phyloP scores from a whole-genome alignment of 2,888 invertebrate species.

The Graphium colonna region DNA sequence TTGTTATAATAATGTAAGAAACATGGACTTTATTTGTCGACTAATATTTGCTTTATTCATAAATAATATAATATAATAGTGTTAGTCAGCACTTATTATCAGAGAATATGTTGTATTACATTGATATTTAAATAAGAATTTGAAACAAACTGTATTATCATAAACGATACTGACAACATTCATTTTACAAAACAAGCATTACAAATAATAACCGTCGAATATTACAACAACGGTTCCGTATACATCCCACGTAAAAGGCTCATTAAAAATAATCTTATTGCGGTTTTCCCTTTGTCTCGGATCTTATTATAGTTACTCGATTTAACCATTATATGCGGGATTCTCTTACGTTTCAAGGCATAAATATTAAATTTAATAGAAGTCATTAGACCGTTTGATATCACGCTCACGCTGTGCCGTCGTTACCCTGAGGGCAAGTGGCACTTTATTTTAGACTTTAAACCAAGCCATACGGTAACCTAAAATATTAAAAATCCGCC shows the following conservation, averaged over 20 bases:
- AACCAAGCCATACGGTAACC: not conserved
- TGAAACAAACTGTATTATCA: no score
- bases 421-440: not conserved
- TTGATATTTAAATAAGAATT: no score
- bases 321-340: slow-evolving; percentile 7
- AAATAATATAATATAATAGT: no score
- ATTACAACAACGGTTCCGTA: slow-evolving; percentile 5
- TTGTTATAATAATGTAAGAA: no score
- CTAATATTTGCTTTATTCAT: no score
- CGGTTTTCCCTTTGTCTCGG: slow-evolving; percentile 17
- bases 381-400: slow-evolving; percentile 2
- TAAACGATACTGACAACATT: no score
- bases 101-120: no score
- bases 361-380: slow-evolving; percentile 11
- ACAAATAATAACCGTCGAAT: slow-evolving; percentile 10
- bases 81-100: no score
- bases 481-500: no score
- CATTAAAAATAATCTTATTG: slow-evolving; percentile 19
- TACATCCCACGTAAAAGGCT: slow-evolving; percentile 9
- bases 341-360: slow-evolving; percentile 8
- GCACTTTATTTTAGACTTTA: not conserved
- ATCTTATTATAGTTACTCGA: slow-evolving; percentile 15
- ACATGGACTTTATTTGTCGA: no score
- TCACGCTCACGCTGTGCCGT: not conserved
- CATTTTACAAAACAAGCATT: no score